Conservation (phyloP, 2,113 vertebrate species). For the Anoplopoma fimbria region DNA sequence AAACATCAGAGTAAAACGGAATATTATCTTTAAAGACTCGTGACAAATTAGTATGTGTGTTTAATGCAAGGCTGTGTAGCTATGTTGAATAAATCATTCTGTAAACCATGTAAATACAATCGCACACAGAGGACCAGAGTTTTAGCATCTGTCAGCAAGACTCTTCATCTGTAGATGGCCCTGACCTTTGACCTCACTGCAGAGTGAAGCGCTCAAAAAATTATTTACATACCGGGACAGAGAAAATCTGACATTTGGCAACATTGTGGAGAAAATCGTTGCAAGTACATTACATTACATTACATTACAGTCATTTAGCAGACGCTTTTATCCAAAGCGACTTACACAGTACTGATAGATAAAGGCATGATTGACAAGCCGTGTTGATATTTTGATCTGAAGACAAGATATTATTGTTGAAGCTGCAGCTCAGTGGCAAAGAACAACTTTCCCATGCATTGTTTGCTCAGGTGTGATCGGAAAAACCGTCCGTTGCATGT, state of each 20-base stretch:
- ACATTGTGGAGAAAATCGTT: neutral
- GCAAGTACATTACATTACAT: no score
- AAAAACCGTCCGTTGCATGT: neutral
- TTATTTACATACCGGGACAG: neutral
- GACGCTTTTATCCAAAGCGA: no score
- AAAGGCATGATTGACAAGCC: neutral
- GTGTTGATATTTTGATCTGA: neutral
- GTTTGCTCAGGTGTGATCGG: conserved; percentile 15
- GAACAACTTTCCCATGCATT: neutral
- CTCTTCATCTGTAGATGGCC: neutral
- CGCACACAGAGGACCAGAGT: neutral
- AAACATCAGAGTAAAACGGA: neutral
- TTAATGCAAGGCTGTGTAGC: neutral
- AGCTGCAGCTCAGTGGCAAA: neutral
- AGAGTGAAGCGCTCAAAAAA: neutral
- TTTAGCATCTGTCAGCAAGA: neutral
- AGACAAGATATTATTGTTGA: neutral
- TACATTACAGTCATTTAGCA: no score
- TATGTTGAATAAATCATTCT: neutral
- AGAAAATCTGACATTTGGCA: neutral
- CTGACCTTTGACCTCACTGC: neutral
- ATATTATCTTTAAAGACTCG: neutral
- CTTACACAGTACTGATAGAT: neutral
- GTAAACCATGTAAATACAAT: neutral
- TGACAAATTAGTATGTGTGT: neutral